These are phyloP conservation scores for Zaprionus camerounensis DNA, from an alignment of 1,140 invertebrate species.

Conservation along the genomic window DNA sequence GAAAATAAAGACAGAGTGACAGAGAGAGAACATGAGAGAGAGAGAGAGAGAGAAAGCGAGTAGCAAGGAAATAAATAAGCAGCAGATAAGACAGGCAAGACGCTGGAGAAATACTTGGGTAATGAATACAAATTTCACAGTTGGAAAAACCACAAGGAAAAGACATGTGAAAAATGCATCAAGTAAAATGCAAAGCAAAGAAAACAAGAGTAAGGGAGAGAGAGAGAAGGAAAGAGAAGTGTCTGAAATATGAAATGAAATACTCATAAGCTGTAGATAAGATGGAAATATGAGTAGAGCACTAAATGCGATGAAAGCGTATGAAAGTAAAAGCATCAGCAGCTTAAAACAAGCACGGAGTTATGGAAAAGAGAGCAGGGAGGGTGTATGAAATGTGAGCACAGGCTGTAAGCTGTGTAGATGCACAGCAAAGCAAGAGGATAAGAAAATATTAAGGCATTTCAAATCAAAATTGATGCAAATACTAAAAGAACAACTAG, in stretches of 20 bases:
- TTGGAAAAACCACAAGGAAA: slow-evolving; percentile 17
- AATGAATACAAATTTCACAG: slow-evolving; percentile 68
- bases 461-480: too few species aligned
- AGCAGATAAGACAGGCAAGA: slow-evolving; percentile 42
- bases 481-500: too few species aligned
- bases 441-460: too few species aligned
- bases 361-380: not conserved
- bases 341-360: not conserved
- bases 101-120: slow-evolving; percentile 38
- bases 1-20: slow-evolving; percentile 64
- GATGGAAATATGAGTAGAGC: slow-evolving; percentile 21
- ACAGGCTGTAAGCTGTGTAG: not conserved
- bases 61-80: slow-evolving; percentile 62
- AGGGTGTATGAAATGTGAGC: not conserved
- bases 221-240: not conserved
- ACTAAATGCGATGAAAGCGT: slow-evolving; percentile 1
- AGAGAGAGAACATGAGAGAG: not conserved
- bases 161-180: slow-evolving; percentile 35
- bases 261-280: slow-evolving; percentile 24
- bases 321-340: not conserved
- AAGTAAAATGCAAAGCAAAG: slow-evolving; percentile 11
- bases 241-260: slow-evolving; percentile 25
- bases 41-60: not conserved
- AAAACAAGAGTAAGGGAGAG: not conserved
- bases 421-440: not conserved